These are phyloP conservation scores for Phasia obesa DNA, from an alignment of 2,888 invertebrate genomes.

Conservation along the genomic window DNA sequence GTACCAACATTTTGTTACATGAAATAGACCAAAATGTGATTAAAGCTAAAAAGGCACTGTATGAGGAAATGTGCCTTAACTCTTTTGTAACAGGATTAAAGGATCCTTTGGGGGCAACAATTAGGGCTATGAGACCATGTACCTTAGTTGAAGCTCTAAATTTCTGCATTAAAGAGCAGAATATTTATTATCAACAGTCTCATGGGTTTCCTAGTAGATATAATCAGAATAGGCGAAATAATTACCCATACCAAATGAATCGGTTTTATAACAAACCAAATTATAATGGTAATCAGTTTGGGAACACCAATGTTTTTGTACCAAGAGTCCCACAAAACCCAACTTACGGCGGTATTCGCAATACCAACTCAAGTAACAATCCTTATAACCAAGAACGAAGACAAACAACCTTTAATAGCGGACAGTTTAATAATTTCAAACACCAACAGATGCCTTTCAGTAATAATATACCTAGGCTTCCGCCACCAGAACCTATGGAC, in stretches of 20 bases:
- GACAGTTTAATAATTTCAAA: no score
- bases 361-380: constrained; percentile 2
- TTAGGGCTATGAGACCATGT: constrained; percentile 11
- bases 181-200: constrained; percentile 14
- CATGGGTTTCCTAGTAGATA: not conserved
- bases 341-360: constrained; percentile 2
- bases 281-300: not conserved
- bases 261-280: constrained; percentile 18
- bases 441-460: no score
- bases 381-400: not conserved
- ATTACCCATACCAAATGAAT: constrained; percentile 3
- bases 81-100: not conserved
- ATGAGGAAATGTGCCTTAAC: no score
- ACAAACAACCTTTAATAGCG: not conserved
- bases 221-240: not conserved
- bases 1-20: no score
- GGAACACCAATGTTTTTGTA: not conserved
- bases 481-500: constrained; percentile 22
- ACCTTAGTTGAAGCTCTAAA: constrained; percentile 1
- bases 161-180: constrained; percentile 1
- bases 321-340: not conserved
- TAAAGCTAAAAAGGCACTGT: no score
- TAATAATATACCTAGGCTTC: not conserved
- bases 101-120: not conserved
- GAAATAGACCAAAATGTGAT: no score